Base-by-base conservation (phyloP, 2,888 invertebrate species). In the Nemapogon koenigi region DNA sequence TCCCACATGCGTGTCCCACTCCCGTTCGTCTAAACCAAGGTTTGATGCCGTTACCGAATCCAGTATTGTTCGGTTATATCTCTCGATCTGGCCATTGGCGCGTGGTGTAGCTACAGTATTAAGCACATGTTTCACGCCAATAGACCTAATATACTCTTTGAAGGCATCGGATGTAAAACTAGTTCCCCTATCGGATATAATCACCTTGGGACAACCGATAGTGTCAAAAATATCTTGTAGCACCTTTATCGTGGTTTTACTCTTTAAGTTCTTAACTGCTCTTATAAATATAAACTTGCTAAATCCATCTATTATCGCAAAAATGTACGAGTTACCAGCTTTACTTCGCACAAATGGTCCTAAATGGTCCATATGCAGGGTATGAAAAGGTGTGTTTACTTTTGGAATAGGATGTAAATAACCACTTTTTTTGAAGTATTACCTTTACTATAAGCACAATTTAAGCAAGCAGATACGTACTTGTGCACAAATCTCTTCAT, bases 61-160 rank as follows among this genome's bases (percentile, higher is more conserved):
- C 2, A 43, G 11, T 6, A 49, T 49, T 4, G 48, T 47, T 8
- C 46, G 31, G 29, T 49, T 49, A 17, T 39, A 44, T 11, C 48
- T 11, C 11, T 50, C 49, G 2, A 49, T 43, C 18, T 49, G 46
- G 3, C 46, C 48, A 35, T 50, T 50, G 1, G 49, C 49, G 16
- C 50, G 28, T 1, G 48, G 49, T 0, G 49, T 49, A 1, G 46
- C 46, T 2, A 48, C 48, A 2, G 47, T 40, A 15, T 48, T 47
- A 3, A 41, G n/a, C 2, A 51, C 19, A 25, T 46, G 46, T 16
- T 41, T 45, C 3, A 39, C 26, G 14, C 37, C 37, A 11, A 39
- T 16, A 6, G 31, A 27, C 1, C 18, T 16, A 2, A 37, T 14
- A 17, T 22, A 43, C 11, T 27, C 22, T 19, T 36, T 38, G 16